Conservation (phyloP, 1,140 invertebrate genomes). For the Lordiphosa stackelbergi region DNA sequence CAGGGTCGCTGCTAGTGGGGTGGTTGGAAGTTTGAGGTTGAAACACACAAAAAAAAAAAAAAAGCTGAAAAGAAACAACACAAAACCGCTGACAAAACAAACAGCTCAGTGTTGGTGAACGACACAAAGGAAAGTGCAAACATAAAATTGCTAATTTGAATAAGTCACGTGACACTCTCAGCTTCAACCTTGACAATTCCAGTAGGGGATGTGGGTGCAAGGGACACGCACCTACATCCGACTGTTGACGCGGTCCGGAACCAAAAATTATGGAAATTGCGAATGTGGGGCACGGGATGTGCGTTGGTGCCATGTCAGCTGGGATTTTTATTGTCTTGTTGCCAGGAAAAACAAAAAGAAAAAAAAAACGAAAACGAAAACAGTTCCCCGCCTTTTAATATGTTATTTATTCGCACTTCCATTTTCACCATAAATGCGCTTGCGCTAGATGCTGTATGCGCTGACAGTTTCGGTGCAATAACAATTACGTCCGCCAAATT, state of each 20-base stretch:
- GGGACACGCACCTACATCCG: slow-evolving; percentile 12
- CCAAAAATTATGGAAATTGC: no score
- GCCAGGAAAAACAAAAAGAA: background rate
- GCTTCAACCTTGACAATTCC: slow-evolving; percentile 46
- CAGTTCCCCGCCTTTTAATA: slow-evolving; percentile 14
- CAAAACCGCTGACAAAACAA: slow-evolving; percentile 30
- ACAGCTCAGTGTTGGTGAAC: slow-evolving; percentile 9
- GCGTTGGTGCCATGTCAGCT: slow-evolving; percentile 14
- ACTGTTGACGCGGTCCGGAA: slow-evolving; percentile 24
- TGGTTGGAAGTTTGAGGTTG: background rate
- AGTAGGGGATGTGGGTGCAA: background rate
- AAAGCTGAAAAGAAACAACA: background rate
- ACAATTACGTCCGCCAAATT: slow-evolving; percentile 58
- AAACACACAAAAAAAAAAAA: slow-evolving; percentile 1
- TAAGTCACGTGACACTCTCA: slow-evolving; percentile 65
- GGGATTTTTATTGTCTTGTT: slow-evolving; percentile 8
- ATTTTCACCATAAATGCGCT: slow-evolving; percentile 33
- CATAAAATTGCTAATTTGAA: slow-evolving; percentile 72
- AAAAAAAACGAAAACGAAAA: background rate
- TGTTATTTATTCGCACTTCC: slow-evolving; percentile 49
- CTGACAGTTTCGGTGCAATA: slow-evolving; percentile 20
- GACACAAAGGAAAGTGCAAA: slow-evolving; percentile 52
- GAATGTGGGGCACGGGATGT: slow-evolving; percentile 7
- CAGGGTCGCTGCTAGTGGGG: background rate
- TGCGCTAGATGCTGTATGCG: slow-evolving; percentile 3